Percentiles rank a stretch among this genome's conserved stretches.
phyloP scores from a whole-genome alignment of 1,140 invertebrate species.

The Scaptomyza hsui region DNA sequence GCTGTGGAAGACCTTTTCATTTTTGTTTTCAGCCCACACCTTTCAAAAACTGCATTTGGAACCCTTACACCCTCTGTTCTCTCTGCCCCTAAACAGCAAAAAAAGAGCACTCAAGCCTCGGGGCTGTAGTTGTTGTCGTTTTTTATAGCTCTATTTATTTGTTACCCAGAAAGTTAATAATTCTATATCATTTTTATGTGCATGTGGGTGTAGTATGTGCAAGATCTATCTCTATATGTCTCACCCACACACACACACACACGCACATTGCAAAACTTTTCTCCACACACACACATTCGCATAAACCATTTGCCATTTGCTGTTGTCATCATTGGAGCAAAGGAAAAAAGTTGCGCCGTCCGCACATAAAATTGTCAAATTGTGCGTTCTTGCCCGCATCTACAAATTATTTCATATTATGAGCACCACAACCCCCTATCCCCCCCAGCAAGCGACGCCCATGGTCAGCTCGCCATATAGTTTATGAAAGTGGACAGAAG shows the following conservation, averaged over 20 bases:
- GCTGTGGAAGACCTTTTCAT: constrained; percentile 16
- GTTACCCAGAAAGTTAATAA: constrained; percentile 64
- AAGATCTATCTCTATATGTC: background rate
- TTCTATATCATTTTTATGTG: constrained; percentile 68
- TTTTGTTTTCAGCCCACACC: constrained; percentile 5
- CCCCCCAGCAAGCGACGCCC: background rate
- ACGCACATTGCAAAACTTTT: constrained; percentile 34
- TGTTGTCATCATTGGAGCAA: too few species aligned
- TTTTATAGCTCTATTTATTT: constrained; percentile 44
- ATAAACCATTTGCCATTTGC: constrained; percentile 40
- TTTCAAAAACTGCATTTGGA: background rate
- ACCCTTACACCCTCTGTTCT: background rate
- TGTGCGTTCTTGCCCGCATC: constrained; percentile 28
- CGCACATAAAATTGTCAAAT: constrained; percentile 49
- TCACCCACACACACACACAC: background rate
- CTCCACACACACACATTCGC: constrained; percentile 27
- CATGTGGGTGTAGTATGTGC: background rate
- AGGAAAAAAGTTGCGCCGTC: constrained; percentile 37
- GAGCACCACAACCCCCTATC: background rate
- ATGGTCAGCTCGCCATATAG: background rate
- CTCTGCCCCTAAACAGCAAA: constrained; percentile 12
- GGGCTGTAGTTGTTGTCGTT: constrained; percentile 21
- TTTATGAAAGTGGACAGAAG: background rate
- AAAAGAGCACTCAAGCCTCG: constrained; percentile 18
- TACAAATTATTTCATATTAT: constrained; percentile 38